A percentile compares a stretch with the other conserved stretches of the same genome.
Conservation (phyloP, 2,113 vertebrate genomes). For the Microcebus tavaratra region DNA sequence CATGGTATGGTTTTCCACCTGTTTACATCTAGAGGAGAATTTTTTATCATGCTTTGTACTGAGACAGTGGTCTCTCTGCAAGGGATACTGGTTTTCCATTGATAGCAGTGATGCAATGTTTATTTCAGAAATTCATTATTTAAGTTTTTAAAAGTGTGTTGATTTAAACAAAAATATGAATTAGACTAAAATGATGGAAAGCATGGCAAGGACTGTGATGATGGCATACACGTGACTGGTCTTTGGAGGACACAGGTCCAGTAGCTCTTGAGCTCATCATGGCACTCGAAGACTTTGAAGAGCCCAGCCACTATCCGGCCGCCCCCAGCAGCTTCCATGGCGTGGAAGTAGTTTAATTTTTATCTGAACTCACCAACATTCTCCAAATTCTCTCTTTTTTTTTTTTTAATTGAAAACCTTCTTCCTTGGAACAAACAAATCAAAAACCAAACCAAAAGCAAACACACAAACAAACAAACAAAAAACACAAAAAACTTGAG, state of each 20-base stretch:
- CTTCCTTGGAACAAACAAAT: not conserved
- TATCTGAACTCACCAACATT: not conserved
- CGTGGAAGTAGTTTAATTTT: not conserved
- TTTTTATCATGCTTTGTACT: not conserved
- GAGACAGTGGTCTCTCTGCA: not conserved
- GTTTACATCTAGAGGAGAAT: not conserved
- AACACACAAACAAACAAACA: not conserved
- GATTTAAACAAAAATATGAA: not conserved
- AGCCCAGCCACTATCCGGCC: not conserved
- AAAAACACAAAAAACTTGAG: not conserved
- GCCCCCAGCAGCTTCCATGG: not conserved
- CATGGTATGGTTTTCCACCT: too few species aligned
- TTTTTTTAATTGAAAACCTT: not conserved
- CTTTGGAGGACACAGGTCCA: not conserved
- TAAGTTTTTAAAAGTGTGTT: not conserved
- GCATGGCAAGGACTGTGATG: not conserved
- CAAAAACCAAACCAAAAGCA: not conserved
- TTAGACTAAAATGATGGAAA: not conserved
- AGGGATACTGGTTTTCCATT: not conserved
- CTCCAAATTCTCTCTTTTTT: not conserved
- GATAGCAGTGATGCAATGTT: not conserved
- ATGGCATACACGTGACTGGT: not conserved
- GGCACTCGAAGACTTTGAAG: not conserved
- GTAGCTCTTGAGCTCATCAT: not conserved
- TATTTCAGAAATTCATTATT: not conserved